A percentile compares a stretch with the other conserved stretches of the same genome.
Evolutionary conservation across 2,113 vertebrate species (phyloP).

Genomic region (Phalacrocorax aristotelis): DNA sequence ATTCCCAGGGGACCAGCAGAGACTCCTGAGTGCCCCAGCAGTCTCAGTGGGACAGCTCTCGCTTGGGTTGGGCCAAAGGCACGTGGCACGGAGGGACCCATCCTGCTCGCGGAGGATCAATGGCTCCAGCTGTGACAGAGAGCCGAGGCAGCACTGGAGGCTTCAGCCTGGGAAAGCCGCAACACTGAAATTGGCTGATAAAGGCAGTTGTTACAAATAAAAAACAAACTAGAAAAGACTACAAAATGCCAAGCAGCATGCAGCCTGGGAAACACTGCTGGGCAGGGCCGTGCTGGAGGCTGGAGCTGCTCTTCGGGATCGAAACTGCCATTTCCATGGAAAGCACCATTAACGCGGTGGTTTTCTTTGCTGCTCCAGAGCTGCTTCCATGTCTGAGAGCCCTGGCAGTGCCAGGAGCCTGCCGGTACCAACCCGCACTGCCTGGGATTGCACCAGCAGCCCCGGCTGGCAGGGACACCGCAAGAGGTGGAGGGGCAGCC

Average conservation of each 20-base stretch:
- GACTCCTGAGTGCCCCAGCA: not conserved
- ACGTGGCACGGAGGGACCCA: accelerated
- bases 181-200: not conserved
- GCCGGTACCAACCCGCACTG: accelerated
- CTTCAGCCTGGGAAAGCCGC: not conserved
- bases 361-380: not conserved
- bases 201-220: not conserved
- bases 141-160: not conserved
- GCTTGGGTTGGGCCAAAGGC: not conserved
- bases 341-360: accelerated
- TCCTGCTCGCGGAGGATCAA: not conserved
- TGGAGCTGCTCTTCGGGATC: not conserved
- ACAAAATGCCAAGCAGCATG: not conserved
- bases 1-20: not conserved
- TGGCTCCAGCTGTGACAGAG: not conserved
- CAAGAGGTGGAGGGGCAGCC: not conserved
- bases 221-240: not conserved
- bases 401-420: accelerated
- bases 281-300: not conserved
- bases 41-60: not conserved
- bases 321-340: not conserved
- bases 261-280: not conserved
- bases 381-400: not conserved
- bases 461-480: not conserved
- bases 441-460: not conserved